Conservation (phyloP, 2,888 invertebrate genomes). For the Timandra comae region DNA sequence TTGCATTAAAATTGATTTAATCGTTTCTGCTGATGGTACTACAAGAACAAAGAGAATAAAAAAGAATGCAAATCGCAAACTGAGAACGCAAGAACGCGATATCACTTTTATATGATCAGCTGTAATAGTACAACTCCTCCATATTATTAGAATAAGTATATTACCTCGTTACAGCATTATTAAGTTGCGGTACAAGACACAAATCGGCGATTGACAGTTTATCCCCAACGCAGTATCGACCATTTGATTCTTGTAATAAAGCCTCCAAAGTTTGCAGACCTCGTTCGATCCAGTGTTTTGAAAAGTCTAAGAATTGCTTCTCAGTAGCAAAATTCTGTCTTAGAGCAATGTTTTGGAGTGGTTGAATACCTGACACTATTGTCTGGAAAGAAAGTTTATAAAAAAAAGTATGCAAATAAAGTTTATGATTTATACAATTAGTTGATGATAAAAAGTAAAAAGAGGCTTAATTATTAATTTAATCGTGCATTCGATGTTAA, state of each 20-base stretch:
- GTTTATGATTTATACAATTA: too few relatives aligned
- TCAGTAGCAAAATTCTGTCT: conserved; percentile 51
- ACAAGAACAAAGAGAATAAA: too few relatives aligned
- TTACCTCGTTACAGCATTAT: conserved; percentile 75
- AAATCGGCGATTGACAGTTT: conserved; percentile 80
- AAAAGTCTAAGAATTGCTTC: conserved; percentile 66
- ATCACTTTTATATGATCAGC: too few relatives aligned
- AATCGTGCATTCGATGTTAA: too few relatives aligned
- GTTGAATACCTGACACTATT: conserved; percentile 81
- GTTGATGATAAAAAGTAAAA: too few relatives aligned
- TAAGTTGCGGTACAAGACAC: conserved; percentile 81
- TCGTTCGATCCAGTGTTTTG: conserved; percentile 64
- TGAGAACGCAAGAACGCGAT: too few relatives aligned
- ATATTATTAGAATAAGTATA: conserved; percentile 3
- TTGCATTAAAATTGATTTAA: too few relatives aligned
- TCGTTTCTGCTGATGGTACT: too few relatives aligned
- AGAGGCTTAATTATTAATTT: too few relatives aligned
- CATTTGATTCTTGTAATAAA: conserved; percentile 57
- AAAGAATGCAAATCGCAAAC: too few relatives aligned
- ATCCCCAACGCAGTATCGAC: conserved; percentile 78
- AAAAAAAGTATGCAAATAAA: background rate
- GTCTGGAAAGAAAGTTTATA: conserved; percentile 36
- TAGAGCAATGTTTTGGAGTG: conserved; percentile 79
- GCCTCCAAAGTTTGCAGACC: conserved; percentile 78
- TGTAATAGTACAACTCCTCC: too few relatives aligned